Conservation (phyloP, 2,888 invertebrate species). For the Diarsia mendica region DNA sequence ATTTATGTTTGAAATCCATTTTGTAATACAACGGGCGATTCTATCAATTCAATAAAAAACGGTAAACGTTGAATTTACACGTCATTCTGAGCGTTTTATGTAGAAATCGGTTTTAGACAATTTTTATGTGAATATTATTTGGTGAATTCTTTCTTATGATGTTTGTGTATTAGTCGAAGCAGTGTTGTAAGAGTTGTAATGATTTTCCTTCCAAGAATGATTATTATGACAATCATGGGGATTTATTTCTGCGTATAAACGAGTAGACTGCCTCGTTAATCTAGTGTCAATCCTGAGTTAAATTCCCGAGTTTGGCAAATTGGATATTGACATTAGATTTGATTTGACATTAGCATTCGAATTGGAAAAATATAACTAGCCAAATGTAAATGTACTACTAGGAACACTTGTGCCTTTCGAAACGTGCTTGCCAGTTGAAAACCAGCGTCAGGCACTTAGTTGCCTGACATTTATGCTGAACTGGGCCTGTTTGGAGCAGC, state of each 20-base stretch:
- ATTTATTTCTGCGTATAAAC: not conserved
- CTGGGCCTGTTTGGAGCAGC: too few relatives aligned
- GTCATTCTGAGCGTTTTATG: constrained; percentile 25
- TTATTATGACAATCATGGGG: not conserved
- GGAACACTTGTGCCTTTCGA: too few relatives aligned
- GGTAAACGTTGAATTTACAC: constrained; percentile 29
- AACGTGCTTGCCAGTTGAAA: too few relatives aligned
- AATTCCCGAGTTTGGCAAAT: too few relatives aligned
- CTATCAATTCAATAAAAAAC: constrained; percentile 41
- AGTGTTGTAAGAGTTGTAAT: not conserved
- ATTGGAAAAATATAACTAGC: too few relatives aligned
- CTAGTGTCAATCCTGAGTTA: too few relatives aligned
- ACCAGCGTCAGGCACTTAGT: too few relatives aligned
- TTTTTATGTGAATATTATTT: constrained; percentile 10
- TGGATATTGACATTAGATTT: too few relatives aligned
- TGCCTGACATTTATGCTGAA: too few relatives aligned
- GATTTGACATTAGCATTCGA: too few relatives aligned
- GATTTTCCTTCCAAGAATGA: not conserved
- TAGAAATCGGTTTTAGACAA: constrained; percentile 7
- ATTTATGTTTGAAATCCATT: constrained; percentile 43
- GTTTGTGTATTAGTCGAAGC: not conserved
- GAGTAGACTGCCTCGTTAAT: too few relatives aligned
- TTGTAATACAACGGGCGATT: constrained; percentile 32
- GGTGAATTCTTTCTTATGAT: not conserved
- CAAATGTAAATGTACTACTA: too few relatives aligned